Percentiles rank a stretch among this genome's conserved stretches.
phyloP scores from a whole-genome alignment of 2,113 vertebrate species.

The Nothobranchius furzeri region DNA sequence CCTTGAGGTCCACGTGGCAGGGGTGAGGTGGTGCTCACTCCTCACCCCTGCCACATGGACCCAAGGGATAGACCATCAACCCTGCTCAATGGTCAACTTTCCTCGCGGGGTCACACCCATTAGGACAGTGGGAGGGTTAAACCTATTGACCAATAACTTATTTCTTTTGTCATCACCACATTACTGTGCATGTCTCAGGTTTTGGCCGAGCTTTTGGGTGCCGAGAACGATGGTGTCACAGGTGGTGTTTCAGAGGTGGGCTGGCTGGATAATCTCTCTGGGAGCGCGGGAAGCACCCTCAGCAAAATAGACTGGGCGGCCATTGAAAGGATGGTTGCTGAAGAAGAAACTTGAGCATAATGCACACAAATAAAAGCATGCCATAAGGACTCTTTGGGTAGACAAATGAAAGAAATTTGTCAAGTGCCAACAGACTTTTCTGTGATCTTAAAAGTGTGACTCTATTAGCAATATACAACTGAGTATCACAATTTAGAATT shows the following conservation, averaged over 20 bases:
- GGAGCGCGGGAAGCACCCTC: slow-evolving; percentile 83
- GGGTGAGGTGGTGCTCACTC: too few relatives aligned
- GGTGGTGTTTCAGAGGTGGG: slow-evolving; percentile 12
- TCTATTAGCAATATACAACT: not conserved
- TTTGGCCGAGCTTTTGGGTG: slow-evolving; percentile 49
- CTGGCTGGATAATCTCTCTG: slow-evolving; percentile 76
- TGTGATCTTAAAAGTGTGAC: slow-evolving; percentile 10
- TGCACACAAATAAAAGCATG: not conserved
- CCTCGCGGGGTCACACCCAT: too few relatives aligned
- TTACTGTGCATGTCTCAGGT: slow-evolving; percentile 34
- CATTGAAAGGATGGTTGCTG: slow-evolving; percentile 85
- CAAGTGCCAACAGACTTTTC: slow-evolving; percentile 8
- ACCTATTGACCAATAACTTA: not conserved
- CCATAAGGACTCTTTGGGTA: not conserved
- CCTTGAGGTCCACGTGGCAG: too few relatives aligned
- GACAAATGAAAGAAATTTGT: not conserved
- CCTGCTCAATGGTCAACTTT: too few relatives aligned
- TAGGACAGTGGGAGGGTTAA: not conserved
- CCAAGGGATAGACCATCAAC: too few relatives aligned
- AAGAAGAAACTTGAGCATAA: slow-evolving; percentile 62
- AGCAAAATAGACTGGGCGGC: slow-evolving; percentile 91
- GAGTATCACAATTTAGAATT: too few relatives aligned
- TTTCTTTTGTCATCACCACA: not conserved
- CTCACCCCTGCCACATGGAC: too few relatives aligned
- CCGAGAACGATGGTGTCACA: slow-evolving; percentile 49